Percentiles rank a stretch among this genome's conserved stretches.
These are phyloP conservation scores for Actenoides hombroni DNA, from an alignment of 2,113 vertebrate genomes.

Conservation along the genomic window DNA sequence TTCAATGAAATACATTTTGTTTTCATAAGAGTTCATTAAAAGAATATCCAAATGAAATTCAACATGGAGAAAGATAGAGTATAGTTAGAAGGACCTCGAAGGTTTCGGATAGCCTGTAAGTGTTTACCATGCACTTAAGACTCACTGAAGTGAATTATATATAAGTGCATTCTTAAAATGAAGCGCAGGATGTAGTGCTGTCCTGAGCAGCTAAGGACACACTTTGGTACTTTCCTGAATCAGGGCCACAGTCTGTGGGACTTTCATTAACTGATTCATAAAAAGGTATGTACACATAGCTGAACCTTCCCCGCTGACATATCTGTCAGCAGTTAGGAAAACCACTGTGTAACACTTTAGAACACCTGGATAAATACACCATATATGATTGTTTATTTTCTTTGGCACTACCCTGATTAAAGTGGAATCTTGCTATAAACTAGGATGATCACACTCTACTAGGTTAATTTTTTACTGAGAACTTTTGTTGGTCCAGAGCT, in stretches of 20 bases:
- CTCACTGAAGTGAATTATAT: background rate
- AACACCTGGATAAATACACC: conserved; percentile 72
- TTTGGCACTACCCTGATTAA: conserved; percentile 42
- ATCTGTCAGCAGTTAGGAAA: conserved; percentile 60
- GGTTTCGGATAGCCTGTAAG: background rate
- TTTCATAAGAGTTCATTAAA: background rate
- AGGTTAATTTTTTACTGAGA: background rate
- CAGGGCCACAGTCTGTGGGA: background rate
- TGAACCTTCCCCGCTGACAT: background rate
- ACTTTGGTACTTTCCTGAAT: background rate
- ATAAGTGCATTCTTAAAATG: background rate
- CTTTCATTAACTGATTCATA: background rate
- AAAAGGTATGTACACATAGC: background rate
- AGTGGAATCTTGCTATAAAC: conserved; percentile 51
- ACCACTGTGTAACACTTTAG: conserved; percentile 28
- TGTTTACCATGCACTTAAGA: background rate
- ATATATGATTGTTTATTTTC: conserved; percentile 62
- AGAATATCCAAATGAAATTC: background rate
- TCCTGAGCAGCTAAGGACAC: background rate
- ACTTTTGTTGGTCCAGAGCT: background rate
- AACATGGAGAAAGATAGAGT: background rate
- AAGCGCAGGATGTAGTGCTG: background rate
- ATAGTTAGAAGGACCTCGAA: background rate
- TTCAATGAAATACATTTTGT: background rate
- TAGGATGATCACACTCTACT: background rate